Percentiles rank a stretch among this genome's conserved stretches.
Conservation (phyloP, 2,797 vertebrate genomes). For the Corythornis leucogaster region DNA sequence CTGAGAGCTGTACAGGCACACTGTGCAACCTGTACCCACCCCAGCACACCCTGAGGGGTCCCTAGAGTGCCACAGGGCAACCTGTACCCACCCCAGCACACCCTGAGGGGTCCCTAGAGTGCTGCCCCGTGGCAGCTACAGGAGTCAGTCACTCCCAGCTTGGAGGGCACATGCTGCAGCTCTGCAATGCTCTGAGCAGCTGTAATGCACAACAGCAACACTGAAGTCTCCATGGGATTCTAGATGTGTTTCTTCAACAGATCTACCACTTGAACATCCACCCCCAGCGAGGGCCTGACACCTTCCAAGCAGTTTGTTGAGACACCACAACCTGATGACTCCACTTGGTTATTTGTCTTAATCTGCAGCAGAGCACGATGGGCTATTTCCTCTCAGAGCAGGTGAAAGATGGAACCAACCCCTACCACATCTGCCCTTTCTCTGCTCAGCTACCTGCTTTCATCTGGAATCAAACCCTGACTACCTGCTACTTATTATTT, state of each 20-base stretch:
- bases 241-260: neutral
- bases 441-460: neutral
- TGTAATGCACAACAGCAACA: neutral
- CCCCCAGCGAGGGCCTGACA: neutral
- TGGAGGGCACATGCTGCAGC: neutral
- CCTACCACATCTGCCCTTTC: neutral
- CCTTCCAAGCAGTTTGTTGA: neutral
- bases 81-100: too few species aligned
- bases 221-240: neutral
- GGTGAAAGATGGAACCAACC: neutral
- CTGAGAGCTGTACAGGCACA: neutral
- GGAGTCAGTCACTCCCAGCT: neutral
- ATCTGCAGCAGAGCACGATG: neutral
- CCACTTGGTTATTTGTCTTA: neutral
- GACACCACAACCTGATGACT: slow-evolving; percentile 12
- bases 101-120: neutral
- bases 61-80: neutral
- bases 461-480: neutral
- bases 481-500: neutral
- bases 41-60: neutral
- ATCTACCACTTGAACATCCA: neutral
- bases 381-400: neutral
- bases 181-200: neutral
- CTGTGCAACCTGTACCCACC: neutral
- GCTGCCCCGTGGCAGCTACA: neutral